phyloP scores from a whole-genome alignment of 2,113 vertebrate species.

The Hypanus sabinus region DNA sequence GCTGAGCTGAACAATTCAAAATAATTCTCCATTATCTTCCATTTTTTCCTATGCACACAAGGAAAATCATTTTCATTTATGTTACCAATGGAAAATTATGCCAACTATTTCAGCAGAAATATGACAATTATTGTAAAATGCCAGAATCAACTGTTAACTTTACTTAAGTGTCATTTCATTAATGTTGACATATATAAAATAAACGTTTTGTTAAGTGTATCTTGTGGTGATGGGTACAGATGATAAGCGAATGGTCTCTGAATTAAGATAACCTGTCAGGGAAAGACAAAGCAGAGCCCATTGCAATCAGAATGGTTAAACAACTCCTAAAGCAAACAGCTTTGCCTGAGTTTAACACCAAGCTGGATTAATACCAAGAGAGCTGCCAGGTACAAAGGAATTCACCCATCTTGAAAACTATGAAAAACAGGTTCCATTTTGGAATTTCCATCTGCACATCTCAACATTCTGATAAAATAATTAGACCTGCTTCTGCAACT shows the following conservation, averaged over 20 bases:
- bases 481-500: neutral
- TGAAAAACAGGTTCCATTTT: neutral
- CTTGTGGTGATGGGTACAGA: neutral
- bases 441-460: neutral
- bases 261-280: neutral
- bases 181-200: neutral
- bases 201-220: neutral
- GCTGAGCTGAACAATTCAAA: neutral
- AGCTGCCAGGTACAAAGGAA: neutral
- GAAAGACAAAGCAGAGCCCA: neutral
- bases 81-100: neutral
- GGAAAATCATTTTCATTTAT: neutral
- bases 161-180: neutral
- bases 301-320: neutral
- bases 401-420: neutral
- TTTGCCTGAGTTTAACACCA: no score
- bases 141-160: neutral
- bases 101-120: neutral
- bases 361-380: neutral
- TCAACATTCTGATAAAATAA: neutral
- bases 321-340: no score
- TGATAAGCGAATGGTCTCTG: neutral
- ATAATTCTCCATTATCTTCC: neutral
- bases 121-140: neutral
- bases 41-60: neutral